Conservation (phyloP, 2,113 vertebrate genomes). For the Ifrita kowaldi region DNA sequence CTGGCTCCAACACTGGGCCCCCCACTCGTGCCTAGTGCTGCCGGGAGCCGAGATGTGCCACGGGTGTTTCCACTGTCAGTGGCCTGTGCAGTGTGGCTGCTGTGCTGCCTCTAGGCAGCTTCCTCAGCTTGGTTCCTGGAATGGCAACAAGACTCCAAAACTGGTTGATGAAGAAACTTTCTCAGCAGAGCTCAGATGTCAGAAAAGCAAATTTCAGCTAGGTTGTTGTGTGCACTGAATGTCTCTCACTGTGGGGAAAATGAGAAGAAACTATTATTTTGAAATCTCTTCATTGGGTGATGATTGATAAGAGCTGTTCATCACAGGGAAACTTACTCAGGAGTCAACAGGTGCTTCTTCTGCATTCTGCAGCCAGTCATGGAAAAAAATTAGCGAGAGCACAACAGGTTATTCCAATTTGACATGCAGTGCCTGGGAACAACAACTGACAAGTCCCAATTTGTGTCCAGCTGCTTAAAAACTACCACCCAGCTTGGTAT, state of each 20-base stretch:
- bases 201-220: not conserved
- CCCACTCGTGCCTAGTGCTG: fast-evolving
- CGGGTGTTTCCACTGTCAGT: fast-evolving
- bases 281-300: not conserved
- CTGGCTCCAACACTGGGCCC: not conserved
- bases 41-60: not conserved
- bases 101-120: not conserved
- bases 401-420: conserved; percentile 58
- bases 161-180: not conserved
- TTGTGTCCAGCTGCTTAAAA: conserved; percentile 65
- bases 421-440: conserved; percentile 54
- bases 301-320: conserved; percentile 23
- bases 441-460: conserved; percentile 52
- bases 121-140: not conserved
- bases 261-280: conserved; percentile 17
- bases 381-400: not conserved
- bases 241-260: not conserved
- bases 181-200: not conserved
- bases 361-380: conserved; percentile 1
- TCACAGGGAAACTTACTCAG: conserved; percentile 16
- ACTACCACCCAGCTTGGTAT: conserved; percentile 61
- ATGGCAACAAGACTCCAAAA: not conserved
- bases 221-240: not conserved
- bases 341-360: conserved; percentile 52
- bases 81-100: not conserved